Evolutionary conservation across 2,113 vertebrate genomes (phyloP).

Genomic region (Phocoena sinus): DNA sequence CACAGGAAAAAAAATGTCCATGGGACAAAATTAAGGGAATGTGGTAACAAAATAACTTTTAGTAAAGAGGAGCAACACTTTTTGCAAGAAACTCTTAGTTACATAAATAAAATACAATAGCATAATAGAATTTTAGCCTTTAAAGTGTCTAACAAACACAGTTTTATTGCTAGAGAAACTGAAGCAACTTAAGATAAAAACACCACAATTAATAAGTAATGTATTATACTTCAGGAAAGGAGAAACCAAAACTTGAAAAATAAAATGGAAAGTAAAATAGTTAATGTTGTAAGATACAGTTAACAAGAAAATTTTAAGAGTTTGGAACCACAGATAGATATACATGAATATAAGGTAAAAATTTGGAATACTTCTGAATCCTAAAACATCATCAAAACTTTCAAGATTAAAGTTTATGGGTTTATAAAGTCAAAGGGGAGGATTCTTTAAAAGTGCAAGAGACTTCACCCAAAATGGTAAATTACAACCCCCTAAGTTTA

Average conservation of each 20-base stretch:
- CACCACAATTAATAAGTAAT: background rate
- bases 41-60: background rate
- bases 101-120: background rate
- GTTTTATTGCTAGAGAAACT: background rate
- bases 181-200: background rate
- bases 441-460: background rate
- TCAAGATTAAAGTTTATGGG: background rate
- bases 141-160: background rate
- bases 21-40: constrained; percentile 1
- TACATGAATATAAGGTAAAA: background rate
- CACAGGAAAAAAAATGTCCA: background rate
- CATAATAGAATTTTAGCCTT: background rate
- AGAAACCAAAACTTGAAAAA: background rate
- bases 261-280: background rate
- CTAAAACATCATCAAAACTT: background rate
- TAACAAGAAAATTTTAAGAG: background rate
- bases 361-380: background rate
- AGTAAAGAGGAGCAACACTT: background rate
- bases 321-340: background rate
- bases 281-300: background rate
- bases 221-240: background rate
- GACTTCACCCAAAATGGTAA: background rate
- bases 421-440: background rate
- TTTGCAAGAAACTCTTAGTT: background rate
- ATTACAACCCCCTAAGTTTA: background rate